These are phyloP conservation scores for Anarhynchus alexandrinus DNA, from an alignment of 2,113 vertebrate species.

Conservation along the genomic window DNA sequence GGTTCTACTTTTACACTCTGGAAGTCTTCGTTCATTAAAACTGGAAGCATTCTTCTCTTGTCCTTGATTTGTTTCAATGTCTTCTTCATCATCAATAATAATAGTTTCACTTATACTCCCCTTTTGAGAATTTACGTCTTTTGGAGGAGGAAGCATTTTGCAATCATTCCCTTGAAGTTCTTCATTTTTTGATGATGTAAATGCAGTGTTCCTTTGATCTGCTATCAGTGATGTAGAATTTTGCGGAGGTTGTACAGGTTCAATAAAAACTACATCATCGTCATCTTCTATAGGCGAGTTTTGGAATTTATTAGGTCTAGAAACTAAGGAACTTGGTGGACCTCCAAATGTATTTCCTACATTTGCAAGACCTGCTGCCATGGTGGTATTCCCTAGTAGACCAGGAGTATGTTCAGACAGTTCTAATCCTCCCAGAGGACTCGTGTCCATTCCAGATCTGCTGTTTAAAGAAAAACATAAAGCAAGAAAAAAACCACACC, in stretches of 20 bases:
- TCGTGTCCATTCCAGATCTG: conserved; percentile 83
- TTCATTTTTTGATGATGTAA: conserved; percentile 75
- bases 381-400: conserved; percentile 77
- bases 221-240: conserved; percentile 58
- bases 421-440: conserved; percentile 78
- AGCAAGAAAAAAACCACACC: conserved; percentile 25
- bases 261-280: conserved; percentile 93
- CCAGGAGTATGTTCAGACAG: conserved; percentile 71
- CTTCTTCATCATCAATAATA: conserved; percentile 97
- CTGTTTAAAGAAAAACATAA: conserved; percentile 54
- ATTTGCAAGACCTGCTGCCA: conserved; percentile 86
- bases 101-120: conserved; percentile 90
- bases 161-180: conserved; percentile 77
- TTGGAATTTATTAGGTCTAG: conserved; percentile 77
- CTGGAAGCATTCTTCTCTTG: conserved; percentile 79
- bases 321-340: conserved; percentile 72
- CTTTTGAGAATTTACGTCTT: conserved; percentile 77
- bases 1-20: conserved; percentile 78
- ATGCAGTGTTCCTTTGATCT: conserved; percentile 70
- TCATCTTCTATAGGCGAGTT: conserved; percentile 79
- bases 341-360: conserved; percentile 80
- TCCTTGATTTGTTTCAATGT: conserved; percentile 79
- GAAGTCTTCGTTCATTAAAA: conserved; percentile 75
- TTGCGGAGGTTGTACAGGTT: conserved; percentile 77
- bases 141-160: conserved; percentile 73